phyloP scores from a whole-genome alignment of 2,888 invertebrate species.

The Drosophila algonquin region DNA sequence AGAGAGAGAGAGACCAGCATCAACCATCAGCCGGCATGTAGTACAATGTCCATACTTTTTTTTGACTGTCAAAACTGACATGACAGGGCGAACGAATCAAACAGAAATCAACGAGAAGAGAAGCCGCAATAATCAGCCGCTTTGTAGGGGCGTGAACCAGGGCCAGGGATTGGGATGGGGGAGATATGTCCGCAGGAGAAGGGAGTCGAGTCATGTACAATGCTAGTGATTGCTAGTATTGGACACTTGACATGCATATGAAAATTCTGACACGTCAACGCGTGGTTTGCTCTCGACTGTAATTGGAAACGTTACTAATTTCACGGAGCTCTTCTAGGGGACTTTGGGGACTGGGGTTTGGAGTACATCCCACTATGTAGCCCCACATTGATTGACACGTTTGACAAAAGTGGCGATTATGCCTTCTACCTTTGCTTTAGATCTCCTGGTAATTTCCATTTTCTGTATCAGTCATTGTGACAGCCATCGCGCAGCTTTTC shows the following conservation, averaged over 20 bases:
- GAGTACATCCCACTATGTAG: conserved; percentile 3
- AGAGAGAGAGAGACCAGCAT: conserved; percentile 55
- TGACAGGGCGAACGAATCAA: conserved; percentile 74
- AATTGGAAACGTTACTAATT: conserved; percentile 72
- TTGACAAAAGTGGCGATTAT: conserved; percentile 76
- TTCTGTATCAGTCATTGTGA: conserved; percentile 67
- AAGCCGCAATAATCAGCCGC: conserved; percentile 64
- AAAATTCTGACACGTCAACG: conserved; percentile 84
- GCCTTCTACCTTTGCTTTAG: conserved; percentile 11
- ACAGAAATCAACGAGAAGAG: conserved; percentile 58
- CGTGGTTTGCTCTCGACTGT: conserved; percentile 53
- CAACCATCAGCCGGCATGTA: conserved; percentile 35
- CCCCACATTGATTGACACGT: conserved; percentile 70
- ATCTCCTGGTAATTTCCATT: conserved; percentile 64
- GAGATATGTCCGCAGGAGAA: conserved; percentile 5
- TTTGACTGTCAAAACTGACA: conserved; percentile 81
- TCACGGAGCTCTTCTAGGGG: not conserved
- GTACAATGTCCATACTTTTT: conserved; percentile 30
- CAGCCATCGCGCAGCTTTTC: conserved; percentile 52
- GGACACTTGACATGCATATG: conserved; percentile 83
- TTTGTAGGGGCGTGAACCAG: conserved; percentile 67
- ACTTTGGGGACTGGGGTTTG: not conserved
- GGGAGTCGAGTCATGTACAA: conserved; percentile 18
- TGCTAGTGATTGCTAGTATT: conserved; percentile 58
- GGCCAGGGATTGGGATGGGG: not conserved